Evolutionary conservation across 2,113 vertebrate species (phyloP).

Genomic region (Ploceus nigricollis): DNA sequence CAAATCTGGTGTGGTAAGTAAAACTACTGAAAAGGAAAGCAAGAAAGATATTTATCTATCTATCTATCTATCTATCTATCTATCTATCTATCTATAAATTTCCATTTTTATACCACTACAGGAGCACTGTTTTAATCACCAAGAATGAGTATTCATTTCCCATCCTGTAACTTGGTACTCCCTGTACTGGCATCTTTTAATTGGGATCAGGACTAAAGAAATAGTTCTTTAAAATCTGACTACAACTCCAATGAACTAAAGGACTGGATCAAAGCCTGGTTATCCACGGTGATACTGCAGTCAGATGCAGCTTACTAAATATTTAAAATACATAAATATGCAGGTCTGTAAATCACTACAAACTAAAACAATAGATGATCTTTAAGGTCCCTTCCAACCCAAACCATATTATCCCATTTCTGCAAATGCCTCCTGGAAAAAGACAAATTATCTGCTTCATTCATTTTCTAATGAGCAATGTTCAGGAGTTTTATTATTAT

Average conservation of each 20-base stretch:
- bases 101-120: not conserved
- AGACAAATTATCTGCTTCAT: constrained; percentile 18
- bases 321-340: constrained; percentile 7
- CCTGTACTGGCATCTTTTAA: not conserved
- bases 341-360: constrained; percentile 15
- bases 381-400: not conserved
- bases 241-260: not conserved
- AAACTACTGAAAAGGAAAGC: not conserved
- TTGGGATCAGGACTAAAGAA: not conserved
- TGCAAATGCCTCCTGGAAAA: constrained; percentile 25
- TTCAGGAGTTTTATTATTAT: constrained; percentile 45
- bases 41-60: not conserved
- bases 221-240: not conserved
- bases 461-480: constrained; percentile 38
- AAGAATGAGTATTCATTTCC: not conserved
- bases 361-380: not conserved
- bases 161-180: not conserved
- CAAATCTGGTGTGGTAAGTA: not conserved
- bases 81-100: too few species aligned
- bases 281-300: not conserved
- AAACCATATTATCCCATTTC: not conserved
- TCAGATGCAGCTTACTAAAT: not conserved
- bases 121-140: not conserved
- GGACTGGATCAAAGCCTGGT: not conserved
- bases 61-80: not conserved